These are phyloP conservation scores for Spondyliosoma cantharus DNA, from an alignment of 2,797 vertebrate genomes.

Conservation along the genomic window DNA sequence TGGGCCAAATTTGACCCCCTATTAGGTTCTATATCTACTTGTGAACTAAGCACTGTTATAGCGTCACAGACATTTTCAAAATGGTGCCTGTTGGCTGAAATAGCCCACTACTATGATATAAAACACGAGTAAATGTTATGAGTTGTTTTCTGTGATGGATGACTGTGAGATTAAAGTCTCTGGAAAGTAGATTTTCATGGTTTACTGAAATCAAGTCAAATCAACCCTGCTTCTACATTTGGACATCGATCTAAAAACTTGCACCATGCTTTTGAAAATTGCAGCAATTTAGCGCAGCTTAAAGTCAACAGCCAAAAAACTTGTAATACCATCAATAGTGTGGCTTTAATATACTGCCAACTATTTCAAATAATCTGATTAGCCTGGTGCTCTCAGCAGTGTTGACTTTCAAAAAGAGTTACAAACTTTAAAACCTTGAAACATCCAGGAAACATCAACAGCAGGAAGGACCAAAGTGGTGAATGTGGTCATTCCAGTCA, in stretches of 20 bases:
- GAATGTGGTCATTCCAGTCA: slow-evolving; percentile 12
- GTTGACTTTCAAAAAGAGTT: not conserved
- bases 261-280: not conserved
- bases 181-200: not conserved
- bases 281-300: not conserved
- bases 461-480: slow-evolving; percentile 8
- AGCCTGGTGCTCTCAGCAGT: not conserved
- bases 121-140: not conserved
- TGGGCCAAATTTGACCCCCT: too few relatives aligned
- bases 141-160: slow-evolving; percentile 1
- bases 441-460: slow-evolving; percentile 15
- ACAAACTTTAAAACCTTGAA: slow-evolving; percentile 9
- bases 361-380: not conserved
- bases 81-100: too few relatives aligned
- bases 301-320: not conserved
- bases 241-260: not conserved
- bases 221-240: not conserved
- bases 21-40: not conserved
- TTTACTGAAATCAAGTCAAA: not conserved
- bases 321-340: not conserved
- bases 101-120: not conserved
- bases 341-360: not conserved
- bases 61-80: not conserved
- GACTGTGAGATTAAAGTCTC: not conserved
- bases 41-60: not conserved